phyloP scores from a whole-genome alignment of 2,888 invertebrate species.

The Romanomermis culicivorax region DNA sequence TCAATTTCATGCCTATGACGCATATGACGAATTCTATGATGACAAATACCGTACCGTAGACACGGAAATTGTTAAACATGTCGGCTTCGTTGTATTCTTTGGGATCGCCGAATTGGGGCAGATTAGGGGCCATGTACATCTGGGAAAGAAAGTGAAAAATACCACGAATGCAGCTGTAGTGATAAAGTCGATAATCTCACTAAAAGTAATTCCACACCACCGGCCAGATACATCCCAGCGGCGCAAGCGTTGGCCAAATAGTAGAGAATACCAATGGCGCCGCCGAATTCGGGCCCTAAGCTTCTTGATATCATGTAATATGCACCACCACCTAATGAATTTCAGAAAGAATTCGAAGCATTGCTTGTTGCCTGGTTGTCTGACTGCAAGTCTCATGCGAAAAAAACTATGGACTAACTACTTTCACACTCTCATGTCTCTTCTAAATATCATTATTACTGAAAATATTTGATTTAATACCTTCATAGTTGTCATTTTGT shows the following conservation, averaged over 20 bases:
- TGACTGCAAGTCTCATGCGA: too few relatives aligned
- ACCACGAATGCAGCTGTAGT: neutral
- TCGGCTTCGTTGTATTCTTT: conserved; percentile 11
- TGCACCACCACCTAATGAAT: conserved; percentile 69
- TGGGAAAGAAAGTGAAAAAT: conserved; percentile 25
- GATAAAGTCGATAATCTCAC: too few relatives aligned
- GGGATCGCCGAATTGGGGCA: conserved; percentile 48
- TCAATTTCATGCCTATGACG: conserved; percentile 76
- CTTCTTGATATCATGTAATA: conserved; percentile 95
- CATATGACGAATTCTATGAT: conserved; percentile 72
- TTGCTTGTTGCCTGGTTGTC: too few relatives aligned
- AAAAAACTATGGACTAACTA: too few relatives aligned
- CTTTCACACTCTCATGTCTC: too few relatives aligned
- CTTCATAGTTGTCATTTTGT: too few relatives aligned
- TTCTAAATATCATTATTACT: too few relatives aligned
- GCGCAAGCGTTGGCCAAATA: conserved; percentile 95
- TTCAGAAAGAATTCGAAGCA: neutral
- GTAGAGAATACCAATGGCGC: conserved; percentile 93
- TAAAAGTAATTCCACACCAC: conserved; percentile 34
- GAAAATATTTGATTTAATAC: too few relatives aligned
- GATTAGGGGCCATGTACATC: conserved; percentile 75
- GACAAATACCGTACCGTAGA: conserved; percentile 75
- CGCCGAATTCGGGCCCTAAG: conserved; percentile 88
- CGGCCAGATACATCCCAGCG: conserved; percentile 97
- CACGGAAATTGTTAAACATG: conserved; percentile 92